Percentiles rank a stretch among this genome's conserved stretches.
These are phyloP conservation scores for Drosophila conformis DNA, from an alignment of 2,888 invertebrate genomes.

Conservation along the genomic window DNA sequence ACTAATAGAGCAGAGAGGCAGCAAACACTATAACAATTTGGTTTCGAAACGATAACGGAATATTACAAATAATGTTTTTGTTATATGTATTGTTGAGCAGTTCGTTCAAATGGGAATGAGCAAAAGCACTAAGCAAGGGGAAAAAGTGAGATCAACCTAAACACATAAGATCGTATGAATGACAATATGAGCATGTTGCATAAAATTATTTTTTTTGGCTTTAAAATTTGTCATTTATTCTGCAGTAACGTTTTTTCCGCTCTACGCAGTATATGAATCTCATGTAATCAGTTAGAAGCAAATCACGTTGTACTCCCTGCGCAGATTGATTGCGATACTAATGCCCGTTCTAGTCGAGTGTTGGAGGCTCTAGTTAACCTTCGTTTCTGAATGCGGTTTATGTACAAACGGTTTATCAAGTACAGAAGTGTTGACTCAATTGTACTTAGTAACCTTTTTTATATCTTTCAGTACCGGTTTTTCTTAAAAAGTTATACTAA, in stretches of 20 bases:
- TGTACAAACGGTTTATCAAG: neutral
- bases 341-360: neutral
- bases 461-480: neutral
- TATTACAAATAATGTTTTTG: neutral
- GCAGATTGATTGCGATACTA: neutral
- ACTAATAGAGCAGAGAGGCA: neutral
- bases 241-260: neutral
- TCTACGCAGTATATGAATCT: neutral
- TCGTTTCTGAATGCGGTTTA: neutral
- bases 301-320: neutral
- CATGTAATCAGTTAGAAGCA: neutral
- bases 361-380: too few relatives aligned
- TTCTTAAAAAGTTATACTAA: neutral
- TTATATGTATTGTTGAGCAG: neutral
- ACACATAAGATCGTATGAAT: slow-evolving; percentile 1
- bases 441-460: neutral
- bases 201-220: slow-evolving; percentile 1
- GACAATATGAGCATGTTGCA: slow-evolving; percentile 16
- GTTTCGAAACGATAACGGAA: neutral
- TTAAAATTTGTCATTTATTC: neutral
- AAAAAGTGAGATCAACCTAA: neutral
- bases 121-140: neutral
- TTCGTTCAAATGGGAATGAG: neutral
- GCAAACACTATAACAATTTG: neutral
- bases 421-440: neutral